Evolutionary conservation across 2,797 vertebrate species (phyloP).

Genomic region (Bradypodion pumilum): DNA sequence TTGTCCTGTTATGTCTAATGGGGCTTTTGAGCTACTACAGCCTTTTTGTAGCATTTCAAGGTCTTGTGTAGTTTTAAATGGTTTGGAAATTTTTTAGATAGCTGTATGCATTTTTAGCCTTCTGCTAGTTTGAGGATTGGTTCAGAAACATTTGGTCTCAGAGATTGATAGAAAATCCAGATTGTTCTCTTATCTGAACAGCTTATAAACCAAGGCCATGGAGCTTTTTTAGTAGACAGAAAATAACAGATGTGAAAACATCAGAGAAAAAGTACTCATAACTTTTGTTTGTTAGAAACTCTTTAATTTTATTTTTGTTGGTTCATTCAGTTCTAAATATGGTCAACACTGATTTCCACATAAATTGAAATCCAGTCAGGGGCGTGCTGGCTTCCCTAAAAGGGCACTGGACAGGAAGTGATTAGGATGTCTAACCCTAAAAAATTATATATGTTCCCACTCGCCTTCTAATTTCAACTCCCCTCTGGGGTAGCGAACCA

Average conservation of each 20-base stretch:
- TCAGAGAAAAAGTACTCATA: not conserved
- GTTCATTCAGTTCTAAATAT: not conserved
- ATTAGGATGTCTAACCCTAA: too few species aligned
- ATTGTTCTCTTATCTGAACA: not conserved
- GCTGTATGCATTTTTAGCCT: not conserved
- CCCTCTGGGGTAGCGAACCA: too few species aligned
- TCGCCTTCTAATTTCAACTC: too few species aligned
- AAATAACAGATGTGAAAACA: not conserved
- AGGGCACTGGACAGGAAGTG: too few species aligned
- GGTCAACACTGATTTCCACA: too few species aligned
- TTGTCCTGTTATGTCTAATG: not conserved
- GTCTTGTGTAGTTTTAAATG: not conserved
- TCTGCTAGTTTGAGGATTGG: slow-evolving; percentile 21
- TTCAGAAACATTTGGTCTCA: not conserved
- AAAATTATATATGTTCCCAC: too few species aligned
- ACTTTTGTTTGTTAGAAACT: not conserved
- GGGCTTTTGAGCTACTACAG: not conserved
- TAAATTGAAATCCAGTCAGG: too few species aligned
- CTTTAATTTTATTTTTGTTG: not conserved
- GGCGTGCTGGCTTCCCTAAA: too few species aligned
- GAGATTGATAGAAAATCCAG: not conserved
- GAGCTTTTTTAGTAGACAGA: slow-evolving; percentile 3
- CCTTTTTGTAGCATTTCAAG: slow-evolving; percentile 8
- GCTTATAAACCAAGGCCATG: not conserved
- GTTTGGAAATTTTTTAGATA: not conserved